Evolutionary conservation across 2,888 invertebrate genomes (phyloP).

Genomic region (Melinaea marsaeus): DNA sequence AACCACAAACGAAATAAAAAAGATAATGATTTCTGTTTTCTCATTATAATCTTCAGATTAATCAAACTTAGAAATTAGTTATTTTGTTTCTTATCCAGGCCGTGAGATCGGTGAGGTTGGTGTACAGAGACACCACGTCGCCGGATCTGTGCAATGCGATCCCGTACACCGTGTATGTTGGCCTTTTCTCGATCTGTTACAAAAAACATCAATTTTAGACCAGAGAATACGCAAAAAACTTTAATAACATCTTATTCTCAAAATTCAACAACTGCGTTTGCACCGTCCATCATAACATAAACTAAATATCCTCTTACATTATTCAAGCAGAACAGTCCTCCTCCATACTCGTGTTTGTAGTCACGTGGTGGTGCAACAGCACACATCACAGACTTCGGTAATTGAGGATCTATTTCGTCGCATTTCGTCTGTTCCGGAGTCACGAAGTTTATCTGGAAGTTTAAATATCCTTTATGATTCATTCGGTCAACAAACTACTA

Average conservation of each 20-base stretch:
- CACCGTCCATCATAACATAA: background rate
- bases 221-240: background rate
- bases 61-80: background rate
- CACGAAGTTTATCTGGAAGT: slow-evolving; percentile 22
- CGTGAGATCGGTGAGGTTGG: background rate
- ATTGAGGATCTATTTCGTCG: background rate
- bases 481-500: background rate
- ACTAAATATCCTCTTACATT: background rate
- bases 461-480: background rate
- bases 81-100: background rate
- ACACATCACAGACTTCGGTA: slow-evolving; percentile 19
- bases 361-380: slow-evolving; percentile 8
- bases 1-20: no score
- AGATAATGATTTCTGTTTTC: no score
- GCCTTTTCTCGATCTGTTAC: background rate
- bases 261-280: background rate
- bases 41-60: background rate
- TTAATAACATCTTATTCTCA: background rate
- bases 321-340: slow-evolving; percentile 23
- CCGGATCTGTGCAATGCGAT: background rate
- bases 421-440: slow-evolving; percentile 16
- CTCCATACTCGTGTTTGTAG: slow-evolving; percentile 22
- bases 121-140: background rate
- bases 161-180: slow-evolving; percentile 3
- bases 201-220: background rate